These are phyloP conservation scores for Desoria tigrina DNA, from an alignment of 2,888 invertebrate species.

Conservation along the genomic window DNA sequence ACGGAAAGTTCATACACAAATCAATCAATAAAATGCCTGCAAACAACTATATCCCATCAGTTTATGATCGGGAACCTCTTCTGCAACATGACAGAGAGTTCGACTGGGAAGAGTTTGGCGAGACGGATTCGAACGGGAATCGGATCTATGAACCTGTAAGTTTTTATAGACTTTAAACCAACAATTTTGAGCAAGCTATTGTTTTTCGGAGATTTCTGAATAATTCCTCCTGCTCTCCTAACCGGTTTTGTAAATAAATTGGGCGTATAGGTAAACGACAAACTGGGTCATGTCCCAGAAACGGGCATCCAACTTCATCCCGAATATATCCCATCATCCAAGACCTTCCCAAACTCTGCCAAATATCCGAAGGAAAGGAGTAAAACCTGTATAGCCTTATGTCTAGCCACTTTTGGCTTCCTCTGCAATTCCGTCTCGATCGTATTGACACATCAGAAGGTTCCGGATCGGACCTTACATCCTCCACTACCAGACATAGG, in stretches of 20 bases:
- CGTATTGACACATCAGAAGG: constrained; percentile 58
- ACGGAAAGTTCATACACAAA: too few species aligned
- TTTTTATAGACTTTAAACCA: neutral
- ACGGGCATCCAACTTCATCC: constrained; percentile 38
- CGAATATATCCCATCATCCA: constrained; percentile 15
- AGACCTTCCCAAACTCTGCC: neutral
- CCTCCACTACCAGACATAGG: constrained; percentile 59
- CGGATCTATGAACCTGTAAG: constrained; percentile 15
- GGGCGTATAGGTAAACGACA: constrained; percentile 23
- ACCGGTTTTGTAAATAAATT: too few species aligned
- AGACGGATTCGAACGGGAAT: constrained; percentile 13
- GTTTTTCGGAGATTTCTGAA: neutral
- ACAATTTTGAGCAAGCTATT: neutral
- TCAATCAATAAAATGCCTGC: constrained; percentile 2
- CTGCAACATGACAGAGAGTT: neutral
- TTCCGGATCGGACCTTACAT: constrained; percentile 56
- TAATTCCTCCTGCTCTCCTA: too few species aligned
- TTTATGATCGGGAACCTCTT: constrained; percentile 7
- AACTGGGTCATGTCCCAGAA: constrained; percentile 19
- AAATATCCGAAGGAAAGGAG: constrained; percentile 55
- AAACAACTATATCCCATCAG: neutral
- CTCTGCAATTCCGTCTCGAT: constrained; percentile 54
- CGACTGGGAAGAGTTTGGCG: neutral
- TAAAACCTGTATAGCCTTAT: constrained; percentile 54
- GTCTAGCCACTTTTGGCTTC: constrained; percentile 47